These are phyloP conservation scores for Campoplex nolae DNA, from an alignment of 2,888 invertebrate species.

Conservation along the genomic window DNA sequence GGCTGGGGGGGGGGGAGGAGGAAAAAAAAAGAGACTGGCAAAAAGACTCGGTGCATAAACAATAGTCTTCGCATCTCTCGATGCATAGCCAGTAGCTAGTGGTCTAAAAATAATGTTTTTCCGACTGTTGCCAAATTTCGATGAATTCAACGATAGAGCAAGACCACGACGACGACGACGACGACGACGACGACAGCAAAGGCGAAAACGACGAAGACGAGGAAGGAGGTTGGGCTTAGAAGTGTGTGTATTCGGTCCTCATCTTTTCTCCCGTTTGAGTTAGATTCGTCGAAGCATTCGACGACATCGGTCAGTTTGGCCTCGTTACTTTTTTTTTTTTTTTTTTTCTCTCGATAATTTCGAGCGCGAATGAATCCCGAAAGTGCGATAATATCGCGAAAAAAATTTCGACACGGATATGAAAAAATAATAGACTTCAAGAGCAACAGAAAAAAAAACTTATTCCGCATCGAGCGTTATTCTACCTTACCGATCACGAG, in stretches of 20 bases:
- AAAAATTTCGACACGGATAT: conserved; percentile 1
- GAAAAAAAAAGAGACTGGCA: not conserved
- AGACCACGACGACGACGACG: not conserved
- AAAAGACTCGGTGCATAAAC: conserved; percentile 68
- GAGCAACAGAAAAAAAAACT: conserved; percentile 35
- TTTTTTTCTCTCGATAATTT: not conserved
- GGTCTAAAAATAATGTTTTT: conserved; percentile 81
- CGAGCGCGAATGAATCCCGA: conserved; percentile 21
- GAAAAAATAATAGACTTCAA: conserved; percentile 30
- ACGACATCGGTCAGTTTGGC: conserved; percentile 62
- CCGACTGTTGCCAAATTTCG: conserved; percentile 82
- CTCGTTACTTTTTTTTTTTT: conserved; percentile 16
- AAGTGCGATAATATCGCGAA: conserved; percentile 25
- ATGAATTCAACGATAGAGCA: conserved; percentile 76
- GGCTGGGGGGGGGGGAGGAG: not conserved
- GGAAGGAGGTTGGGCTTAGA: conserved; percentile 2
- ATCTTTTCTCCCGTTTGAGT: conserved; percentile 23
- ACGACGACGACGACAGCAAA: not conserved
- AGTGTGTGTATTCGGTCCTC: not conserved
- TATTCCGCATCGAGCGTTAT: not conserved
- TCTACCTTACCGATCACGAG: conserved; percentile 50
- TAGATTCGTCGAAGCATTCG: conserved; percentile 58
- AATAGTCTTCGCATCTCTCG: conserved; percentile 69
- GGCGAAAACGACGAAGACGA: conserved; percentile 11
- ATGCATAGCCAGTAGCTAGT: conserved; percentile 68